Evolutionary conservation across 2,113 vertebrate species (phyloP).

Genomic region (Sus scrofa): T2T-Sscrofa CM000817.6:51576501-51577000

Average conservation of each 20-base stretch:
- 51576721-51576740: no score
- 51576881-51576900: neutral
- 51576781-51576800: no score
- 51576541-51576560: neutral
- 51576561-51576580: neutral
- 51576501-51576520: neutral
- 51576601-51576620: neutral
- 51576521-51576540: slow-evolving; percentile 8
- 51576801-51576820: no score
- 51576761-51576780: no score
- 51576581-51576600: neutral
- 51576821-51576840: no score
- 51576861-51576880: neutral
- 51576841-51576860: no score
- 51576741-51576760: no score
- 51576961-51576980: neutral
- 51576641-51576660: no score
- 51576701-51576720: no score
- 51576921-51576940: slow-evolving; percentile 22
- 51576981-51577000: slow-evolving; percentile 28
- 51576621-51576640: neutral
- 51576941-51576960: slow-evolving; percentile 36
- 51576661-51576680: no score
- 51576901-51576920: neutral
- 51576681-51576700: no score